Base-by-base conservation (phyloP, 2,888 invertebrate genomes). In the Eupithecia tripunctaria region DNA sequence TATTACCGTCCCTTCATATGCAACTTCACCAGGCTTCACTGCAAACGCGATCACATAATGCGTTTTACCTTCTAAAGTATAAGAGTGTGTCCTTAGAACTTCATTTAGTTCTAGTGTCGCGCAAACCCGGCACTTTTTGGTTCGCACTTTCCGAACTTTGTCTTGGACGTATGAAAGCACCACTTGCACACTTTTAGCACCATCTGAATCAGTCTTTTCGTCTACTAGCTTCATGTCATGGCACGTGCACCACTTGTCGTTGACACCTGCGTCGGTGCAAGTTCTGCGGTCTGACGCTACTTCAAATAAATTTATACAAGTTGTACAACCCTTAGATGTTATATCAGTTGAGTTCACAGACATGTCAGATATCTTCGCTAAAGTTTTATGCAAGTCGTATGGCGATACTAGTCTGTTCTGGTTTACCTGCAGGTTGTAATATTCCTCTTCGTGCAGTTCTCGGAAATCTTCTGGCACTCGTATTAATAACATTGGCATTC, bases 201-300 rank as follows among this genome's bases (percentile, higher is more conserved):
- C 95, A 5, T 92, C 88, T 41, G 82, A 81, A 43, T 95, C 91
- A 43, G 87, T 85, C 18, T 80, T 81, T 21, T 62, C 43, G 74
- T 88, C 81, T 67, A 89, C 80, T 12, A 87, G 73, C 7, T 88
- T 83, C 81, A 96, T 75, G 25, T 73, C 75, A 32, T 95, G 94
- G 82, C 97, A 97, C 38, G 96, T 96, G 83, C 97, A 97, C 97
- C 97, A 97, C 81, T 96, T 96, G n/a, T 95, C 94, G 10, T 91
- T 92, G 6, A 97, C 95, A 0, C 95, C 95, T 3, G 96, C 96
- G 62, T 97, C 96, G 15, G 89, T 88, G 82, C 97, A 97, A 0
- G 95, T 96, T 51, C 97, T 92, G 38, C 95, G 90, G 2, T 51
- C 88, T 85, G 95, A 91, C 0, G 96, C 94, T 64, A 95, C 92